Base-by-base conservation (phyloP, 2,888 invertebrate species). In the Tetragonisca angustula region DNA sequence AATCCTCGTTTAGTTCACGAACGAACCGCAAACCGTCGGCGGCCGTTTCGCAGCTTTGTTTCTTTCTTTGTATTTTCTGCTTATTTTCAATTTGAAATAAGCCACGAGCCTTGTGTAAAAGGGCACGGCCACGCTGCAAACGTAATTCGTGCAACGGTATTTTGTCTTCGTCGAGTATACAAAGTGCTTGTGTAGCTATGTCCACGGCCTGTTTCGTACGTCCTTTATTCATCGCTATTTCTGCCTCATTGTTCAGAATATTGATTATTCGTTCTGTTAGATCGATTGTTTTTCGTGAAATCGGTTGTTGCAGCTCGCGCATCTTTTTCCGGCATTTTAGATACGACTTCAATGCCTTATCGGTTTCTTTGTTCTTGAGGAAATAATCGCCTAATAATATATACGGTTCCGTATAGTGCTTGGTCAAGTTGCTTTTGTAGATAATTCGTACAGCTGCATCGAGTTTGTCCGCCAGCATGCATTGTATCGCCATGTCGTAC, bases 261-360 rank as follows among this genome's bases (percentile, higher is more conserved):
- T 89, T 87, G 27, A 82, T 76, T 70, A 90, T 83, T 6, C 91
- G 86, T 50, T 87, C 79, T 0, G 82, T 56, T 43, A 89, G 52
- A 52, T 83, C 76, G 50, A 82, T 73, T 17, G 62, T 56, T 13
- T 73, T 85, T 24, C 32, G 59, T 54, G 78, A 67, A 19, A 21
- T 1, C 6, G 73, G 56, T 4, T 59, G 17, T 0, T 24, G 3
- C 13, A 67, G 6, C 32, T 68, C 32, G 11, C 32, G 76, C 21
- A 52, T n/a, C 56, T 15, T 73, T 19, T 82, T 21, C 0, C 71
- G 75, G 15, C 71, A 81, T 15, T 76, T 71, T 5, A 85, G 24
- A n/a, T 85, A 85, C 11, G 54, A 68, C 2, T 75, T 24, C 4
- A 85, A n/a, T 27, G 85, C 86, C 15, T 59, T 32, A 43, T 81